Base-by-base conservation (phyloP, 2,888 invertebrate genomes). In the Temnothorax unifasciatus region DNA sequence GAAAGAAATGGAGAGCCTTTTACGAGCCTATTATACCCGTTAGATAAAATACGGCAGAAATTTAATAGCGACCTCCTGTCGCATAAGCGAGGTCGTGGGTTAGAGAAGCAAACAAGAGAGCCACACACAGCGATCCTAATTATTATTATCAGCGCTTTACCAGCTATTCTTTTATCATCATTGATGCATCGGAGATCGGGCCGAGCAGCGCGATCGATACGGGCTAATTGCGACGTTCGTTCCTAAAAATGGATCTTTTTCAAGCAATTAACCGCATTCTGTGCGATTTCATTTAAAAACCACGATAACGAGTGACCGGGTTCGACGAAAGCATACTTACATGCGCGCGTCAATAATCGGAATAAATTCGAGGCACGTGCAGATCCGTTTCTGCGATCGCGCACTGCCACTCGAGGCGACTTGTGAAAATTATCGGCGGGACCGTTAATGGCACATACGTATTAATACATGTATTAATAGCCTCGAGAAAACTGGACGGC, bases 91-190 rank as follows among this genome's bases (percentile, higher is more conserved):
- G 86, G 87, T 87, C 87, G 85, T 64, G 82, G 89, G 89, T 88
- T 90, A 87, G 71, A 85, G 86, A 87, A 88, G 85, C 87, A 91
- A 88, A 91, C 90, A 83, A 84, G 79, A 81, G 71, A 84, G 57
- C 85, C 85, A 84, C 87, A 82, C 91, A 83, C 89, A 87, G 87
- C 87, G 91, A 81, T 85, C 84, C 87, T 85, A 91, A 91, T 91
- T 86, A 91, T 83, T 85, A 85, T 82, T 89, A 86, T 90, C 88
- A 84, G 74, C 82, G 87, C 59, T 86, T 52, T 59, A 71, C 83
- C 85, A 81, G 87, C 82, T 66, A 85, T 84, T 85, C 87, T 88
- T 86, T 88, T 86, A 87, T 90, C 88, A 90, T 66, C 82, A 50
- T 15, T 84, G 86, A 84, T 88, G 73, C 87, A 90, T 88, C 85